Conservation (phyloP, 2,888 invertebrate species). For the Pandemis cinnamomeana region DNA sequence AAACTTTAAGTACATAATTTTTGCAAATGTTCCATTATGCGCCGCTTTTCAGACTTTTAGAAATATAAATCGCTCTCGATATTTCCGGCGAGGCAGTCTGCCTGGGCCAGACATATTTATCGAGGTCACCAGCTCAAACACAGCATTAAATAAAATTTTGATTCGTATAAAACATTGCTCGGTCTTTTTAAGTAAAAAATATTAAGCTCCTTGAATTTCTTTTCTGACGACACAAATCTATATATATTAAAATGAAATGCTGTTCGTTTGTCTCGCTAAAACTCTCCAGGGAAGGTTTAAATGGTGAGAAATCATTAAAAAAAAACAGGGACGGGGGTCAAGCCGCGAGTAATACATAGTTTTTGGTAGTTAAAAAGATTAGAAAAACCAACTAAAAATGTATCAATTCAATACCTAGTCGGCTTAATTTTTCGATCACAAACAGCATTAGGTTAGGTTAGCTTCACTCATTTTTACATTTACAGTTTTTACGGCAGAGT, state of each 20-base stretch:
- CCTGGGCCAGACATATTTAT: constrained; percentile 28
- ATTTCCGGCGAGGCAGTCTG: constrained; percentile 3
- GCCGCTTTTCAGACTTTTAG: neutral
- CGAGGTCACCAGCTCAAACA: constrained; percentile 18
- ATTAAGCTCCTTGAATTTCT: too few species aligned
- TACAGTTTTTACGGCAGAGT: neutral
- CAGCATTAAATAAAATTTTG: neutral
- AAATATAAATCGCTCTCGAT: constrained; percentile 8
- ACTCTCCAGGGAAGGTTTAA: too few species aligned
- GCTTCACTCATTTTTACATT: neutral
- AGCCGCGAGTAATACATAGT: too few species aligned
- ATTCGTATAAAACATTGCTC: neutral
- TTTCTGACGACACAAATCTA: too few species aligned
- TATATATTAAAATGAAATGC: too few species aligned
- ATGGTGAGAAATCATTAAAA: too few species aligned
- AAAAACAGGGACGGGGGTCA: too few species aligned
- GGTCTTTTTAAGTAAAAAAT: neutral
- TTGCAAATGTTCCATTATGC: neutral
- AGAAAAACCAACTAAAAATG: neutral
- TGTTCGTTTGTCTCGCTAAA: too few species aligned
- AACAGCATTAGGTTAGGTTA: neutral
- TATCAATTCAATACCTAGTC: too few species aligned
- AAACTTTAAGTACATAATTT: neutral
- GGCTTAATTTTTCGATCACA: too few species aligned
- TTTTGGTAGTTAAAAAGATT: too few species aligned